These are phyloP conservation scores for Copsychus sechellarum DNA, from an alignment of 2,113 vertebrate genomes.

Conservation along the genomic window DNA sequence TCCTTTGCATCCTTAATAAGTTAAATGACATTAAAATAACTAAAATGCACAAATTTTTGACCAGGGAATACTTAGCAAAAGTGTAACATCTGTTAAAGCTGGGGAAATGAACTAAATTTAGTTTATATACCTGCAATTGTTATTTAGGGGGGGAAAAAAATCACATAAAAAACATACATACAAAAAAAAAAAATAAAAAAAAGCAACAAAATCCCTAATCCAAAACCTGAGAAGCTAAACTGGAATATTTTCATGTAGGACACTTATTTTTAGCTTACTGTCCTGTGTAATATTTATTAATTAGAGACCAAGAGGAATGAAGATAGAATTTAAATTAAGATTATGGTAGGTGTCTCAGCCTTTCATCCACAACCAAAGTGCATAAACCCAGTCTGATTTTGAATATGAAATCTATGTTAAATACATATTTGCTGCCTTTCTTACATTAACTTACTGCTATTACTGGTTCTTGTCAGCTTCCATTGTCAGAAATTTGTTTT, in stretches of 20 bases:
- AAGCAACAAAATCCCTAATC: not conserved
- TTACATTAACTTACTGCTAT: not conserved
- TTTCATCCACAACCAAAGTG: not conserved
- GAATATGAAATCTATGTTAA: not conserved
- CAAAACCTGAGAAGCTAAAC: not conserved
- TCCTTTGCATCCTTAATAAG: not conserved
- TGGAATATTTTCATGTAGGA: not conserved
- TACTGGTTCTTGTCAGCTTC: not conserved
- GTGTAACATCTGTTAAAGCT: not conserved
- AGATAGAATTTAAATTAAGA: not conserved
- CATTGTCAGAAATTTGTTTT: constrained; percentile 31
- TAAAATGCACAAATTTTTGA: not conserved
- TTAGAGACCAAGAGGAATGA: not conserved
- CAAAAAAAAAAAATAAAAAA: not conserved
- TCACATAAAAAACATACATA: not conserved
- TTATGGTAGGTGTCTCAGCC: not conserved
- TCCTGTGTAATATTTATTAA: not conserved
- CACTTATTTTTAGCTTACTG: not conserved
- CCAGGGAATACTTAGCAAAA: not conserved
- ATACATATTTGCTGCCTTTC: not conserved
- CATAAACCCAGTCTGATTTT: not conserved
- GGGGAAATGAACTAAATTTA: not conserved
- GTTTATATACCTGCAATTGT: not conserved
- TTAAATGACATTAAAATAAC: not conserved
- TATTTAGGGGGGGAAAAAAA: not conserved